phyloP scores from a whole-genome alignment of 2,113 vertebrate genomes.

The Callocephalon fimbriatum region DNA sequence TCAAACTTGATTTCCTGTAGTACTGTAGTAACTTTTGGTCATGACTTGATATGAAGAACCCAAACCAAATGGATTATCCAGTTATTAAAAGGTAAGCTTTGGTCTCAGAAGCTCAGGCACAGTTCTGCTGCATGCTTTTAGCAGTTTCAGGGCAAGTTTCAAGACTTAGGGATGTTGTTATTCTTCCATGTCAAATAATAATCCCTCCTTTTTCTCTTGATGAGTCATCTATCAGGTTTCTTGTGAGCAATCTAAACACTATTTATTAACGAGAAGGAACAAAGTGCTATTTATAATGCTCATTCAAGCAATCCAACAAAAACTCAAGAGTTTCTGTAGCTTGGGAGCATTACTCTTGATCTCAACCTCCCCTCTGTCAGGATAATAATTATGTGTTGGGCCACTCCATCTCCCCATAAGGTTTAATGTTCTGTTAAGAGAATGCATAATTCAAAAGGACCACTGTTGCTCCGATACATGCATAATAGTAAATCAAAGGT shows the following conservation, averaged over 20 bases:
- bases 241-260: constrained; percentile 60
- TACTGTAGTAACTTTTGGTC: constrained; percentile 80
- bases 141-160: constrained; percentile 29
- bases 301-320: constrained; percentile 67
- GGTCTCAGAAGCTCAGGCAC: constrained; percentile 40
- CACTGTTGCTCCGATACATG: constrained; percentile 35
- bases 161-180: constrained; percentile 28
- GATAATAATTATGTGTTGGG: constrained; percentile 62
- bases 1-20: constrained; percentile 91
- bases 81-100: constrained; percentile 69
- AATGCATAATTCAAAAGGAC: constrained; percentile 63
- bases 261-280: constrained; percentile 67
- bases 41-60: constrained; percentile 66
- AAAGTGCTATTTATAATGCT: constrained; percentile 68
- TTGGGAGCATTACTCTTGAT: constrained; percentile 45
- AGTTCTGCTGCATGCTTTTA: neutral
- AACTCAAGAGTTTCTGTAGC: constrained; percentile 42
- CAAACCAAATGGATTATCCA: constrained; percentile 73
- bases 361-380: constrained; percentile 43
- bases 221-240: constrained; percentile 65
- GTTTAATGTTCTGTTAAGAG: constrained; percentile 68
- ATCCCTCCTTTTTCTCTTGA: constrained; percentile 24
- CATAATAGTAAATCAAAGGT: constrained; percentile 60
- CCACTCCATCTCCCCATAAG: constrained; percentile 56
- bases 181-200: constrained; percentile 36